Evolutionary conservation across 2,888 invertebrate species (phyloP), one percentile per base, ranked within the genome.

Genomic region (Sphaerophoria taeniata): DNA sequence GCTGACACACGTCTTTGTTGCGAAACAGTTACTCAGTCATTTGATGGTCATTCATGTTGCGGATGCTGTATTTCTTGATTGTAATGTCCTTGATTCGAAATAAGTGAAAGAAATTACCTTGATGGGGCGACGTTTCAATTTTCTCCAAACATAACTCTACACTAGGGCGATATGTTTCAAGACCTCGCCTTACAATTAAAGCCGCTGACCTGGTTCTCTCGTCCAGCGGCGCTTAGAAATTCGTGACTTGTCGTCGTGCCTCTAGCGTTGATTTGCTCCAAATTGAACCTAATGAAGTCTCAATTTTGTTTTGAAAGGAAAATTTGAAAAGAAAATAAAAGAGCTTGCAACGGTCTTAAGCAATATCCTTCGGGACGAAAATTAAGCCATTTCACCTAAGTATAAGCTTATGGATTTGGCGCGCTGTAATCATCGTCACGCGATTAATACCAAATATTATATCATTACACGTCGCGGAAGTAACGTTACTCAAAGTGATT

Each of bases 381-480:
- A 84, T 84, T 75, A 84, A 84, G 84, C 72, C 84, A 79, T 84
- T 84, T 79, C 51, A 3, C n/a, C 39, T 60, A 39, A 39, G 39
- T 9, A 39, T 12, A 74, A 56, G n/a, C 33, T 63, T 79, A 34
- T 34, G 55, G 45, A 60, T 67, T 75, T 81, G 33, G 24, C 60
- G 53, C 71, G 16, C 5, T 55, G 72, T 73, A 85, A 81, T 85
- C 80, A 85, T 9, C 69, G 76, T 77, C 85, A 85, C 85, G 85
- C 85, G 85, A 85, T 85, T 85, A 81, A 81, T 71, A 70, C 72
- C 70, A 76, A 85, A 85, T 85, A 85, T 85, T 85, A 85, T 85
- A 85, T 85, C 85, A 85, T 85, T 77, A 80, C 65, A 80, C 63
- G 81, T 85, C 76, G 73, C 73, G 81, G 80, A 85, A 85, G 81